Evolutionary conservation across 1,140 invertebrate genomes (phyloP).

Genomic region (Subanguina moxae): DNA sequence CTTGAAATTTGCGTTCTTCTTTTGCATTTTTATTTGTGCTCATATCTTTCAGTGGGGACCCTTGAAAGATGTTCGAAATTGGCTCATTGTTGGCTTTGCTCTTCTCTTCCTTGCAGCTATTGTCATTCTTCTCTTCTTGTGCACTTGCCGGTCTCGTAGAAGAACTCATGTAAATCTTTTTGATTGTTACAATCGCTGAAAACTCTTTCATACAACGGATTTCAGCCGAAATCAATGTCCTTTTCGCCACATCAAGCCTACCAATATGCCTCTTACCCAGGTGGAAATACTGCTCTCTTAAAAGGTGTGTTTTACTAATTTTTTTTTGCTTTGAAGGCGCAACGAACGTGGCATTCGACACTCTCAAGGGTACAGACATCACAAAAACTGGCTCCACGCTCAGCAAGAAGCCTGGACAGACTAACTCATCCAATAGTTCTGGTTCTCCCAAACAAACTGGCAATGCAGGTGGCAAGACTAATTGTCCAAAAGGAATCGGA

Average conservation of each 20-base stretch:
- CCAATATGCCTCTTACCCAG: slow-evolving; percentile 26
- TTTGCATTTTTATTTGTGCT: too few relatives aligned
- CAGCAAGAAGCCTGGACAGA: slow-evolving; percentile 32
- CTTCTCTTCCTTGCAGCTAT: slow-evolving; percentile 8
- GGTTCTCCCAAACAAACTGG: neutral
- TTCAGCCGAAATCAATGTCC: slow-evolving; percentile 23
- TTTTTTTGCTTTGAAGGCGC: neutral
- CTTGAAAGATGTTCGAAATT: slow-evolving; percentile 32
- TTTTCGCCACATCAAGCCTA: slow-evolving; percentile 33
- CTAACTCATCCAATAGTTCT: slow-evolving; percentile 17
- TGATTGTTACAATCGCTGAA: too few relatives aligned
- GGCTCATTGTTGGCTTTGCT: slow-evolving; percentile 4
- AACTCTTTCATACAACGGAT: too few relatives aligned
- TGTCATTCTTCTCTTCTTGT: slow-evolving; percentile 3
- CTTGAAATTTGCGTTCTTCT: too few relatives aligned
- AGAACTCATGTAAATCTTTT: slow-evolving; percentile 45
- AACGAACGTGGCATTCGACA: slow-evolving; percentile 21
- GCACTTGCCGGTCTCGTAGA: slow-evolving; percentile 11
- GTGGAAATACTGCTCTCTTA: slow-evolving; percentile 3
- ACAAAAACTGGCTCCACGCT: slow-evolving; percentile 27
- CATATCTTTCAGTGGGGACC: slow-evolving; percentile 25
- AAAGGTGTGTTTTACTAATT: neutral
- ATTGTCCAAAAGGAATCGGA: slow-evolving; percentile 48
- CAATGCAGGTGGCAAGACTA: slow-evolving; percentile 12
- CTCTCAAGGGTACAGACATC: slow-evolving; percentile 19